Evolutionary conservation across 2,888 invertebrate genomes (phyloP), one percentile per base, ranked within the genome.

Genomic region (Caenorhabditis angaria): DNA sequence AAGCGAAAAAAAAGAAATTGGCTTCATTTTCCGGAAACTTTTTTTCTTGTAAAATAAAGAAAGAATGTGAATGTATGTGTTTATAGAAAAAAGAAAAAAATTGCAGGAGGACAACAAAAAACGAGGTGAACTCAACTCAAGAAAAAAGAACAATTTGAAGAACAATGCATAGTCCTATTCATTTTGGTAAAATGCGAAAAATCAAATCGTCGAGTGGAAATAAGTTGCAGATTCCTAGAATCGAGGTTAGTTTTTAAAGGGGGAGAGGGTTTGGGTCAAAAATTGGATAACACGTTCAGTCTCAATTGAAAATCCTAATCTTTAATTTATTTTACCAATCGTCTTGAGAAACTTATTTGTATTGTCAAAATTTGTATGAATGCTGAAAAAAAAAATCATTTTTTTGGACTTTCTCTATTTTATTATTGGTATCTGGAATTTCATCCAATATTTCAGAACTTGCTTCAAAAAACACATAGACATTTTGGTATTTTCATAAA

Each of bases 151-250:
- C 48, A 20, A n/a, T n/a, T n/a, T n/a, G n/a, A 51, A 54, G 5
- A 54, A 27, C 8, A 24, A 22, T 27, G 27, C 54, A 27, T 27
- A n/a, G 18, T 54, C 25, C 22, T 24, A 4, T 25, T 54, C 54
- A 54, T 35, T 58, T 66, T 32, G 58, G 62, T 6, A 61, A 41
- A 55, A 76, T 76, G 76, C 55, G 76, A 27, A 76, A 76, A 35
- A 72, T 76, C 70, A 76, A 72, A 22, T 72, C 72, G 27, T 70
- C 70, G 28, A 60, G 61, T 56, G 76, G 76, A 2, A 76, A 71
- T 22, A 72, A 70, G n/a, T 59, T 76, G 29, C 66, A 72, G 53
- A 76, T 76, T 18, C 76, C 76, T 1, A 64, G 69, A 29, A 76
- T 76, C 22, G 69, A 76, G 70, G 76, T 76, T 20, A 64, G 65